Conservation (phyloP, 2,888 invertebrate genomes). For the Girardia tigrina region DNA sequence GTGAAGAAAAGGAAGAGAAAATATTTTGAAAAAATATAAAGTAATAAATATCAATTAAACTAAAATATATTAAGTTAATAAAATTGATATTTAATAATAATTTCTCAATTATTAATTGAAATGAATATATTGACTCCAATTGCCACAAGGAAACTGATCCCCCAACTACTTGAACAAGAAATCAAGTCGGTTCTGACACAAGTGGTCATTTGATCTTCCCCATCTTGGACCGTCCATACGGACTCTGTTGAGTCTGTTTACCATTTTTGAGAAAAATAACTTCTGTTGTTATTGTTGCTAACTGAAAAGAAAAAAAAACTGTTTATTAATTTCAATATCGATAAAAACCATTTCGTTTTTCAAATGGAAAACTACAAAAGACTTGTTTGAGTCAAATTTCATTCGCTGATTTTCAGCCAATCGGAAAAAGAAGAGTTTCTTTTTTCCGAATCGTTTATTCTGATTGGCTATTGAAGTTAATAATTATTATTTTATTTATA, state of each 20-base stretch:
- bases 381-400: background rate
- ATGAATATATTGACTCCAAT: background rate
- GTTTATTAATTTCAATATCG: slow-evolving; percentile 15
- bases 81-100: background rate
- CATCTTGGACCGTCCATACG: background rate
- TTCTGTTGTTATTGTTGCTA: background rate
- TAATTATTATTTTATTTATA: slow-evolving; percentile 20
- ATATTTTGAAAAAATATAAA: too few species aligned
- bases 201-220: slow-evolving; percentile 10
- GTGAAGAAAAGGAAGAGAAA: too few species aligned
- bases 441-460: background rate
- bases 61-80: too few species aligned
- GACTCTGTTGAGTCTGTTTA: background rate
- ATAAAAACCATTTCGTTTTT: background rate
- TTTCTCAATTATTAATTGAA: background rate
- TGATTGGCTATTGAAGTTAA: background rate
- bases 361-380: background rate
- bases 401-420: background rate
- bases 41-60: too few species aligned
- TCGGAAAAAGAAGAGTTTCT: background rate
- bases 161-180: slow-evolving; percentile 6
- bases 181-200: slow-evolving; percentile 10
- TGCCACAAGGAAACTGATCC: background rate
- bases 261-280: slow-evolving; percentile 17
- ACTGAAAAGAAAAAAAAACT: background rate